These are phyloP conservation scores for Ochropleura leucogaster DNA, from an alignment of 2,888 invertebrate species.

Conservation along the genomic window DNA sequence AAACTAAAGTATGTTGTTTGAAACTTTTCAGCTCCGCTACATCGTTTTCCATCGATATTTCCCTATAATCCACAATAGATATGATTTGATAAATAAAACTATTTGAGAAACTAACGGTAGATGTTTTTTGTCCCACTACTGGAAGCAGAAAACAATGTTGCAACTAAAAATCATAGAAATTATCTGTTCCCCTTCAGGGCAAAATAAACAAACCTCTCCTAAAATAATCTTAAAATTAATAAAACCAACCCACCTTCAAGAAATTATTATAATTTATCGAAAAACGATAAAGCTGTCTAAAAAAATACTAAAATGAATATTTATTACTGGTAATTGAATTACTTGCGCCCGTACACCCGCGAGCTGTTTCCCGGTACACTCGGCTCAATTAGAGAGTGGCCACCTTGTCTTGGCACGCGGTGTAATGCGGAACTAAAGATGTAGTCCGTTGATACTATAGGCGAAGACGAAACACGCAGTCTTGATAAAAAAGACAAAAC, in stretches of 20 bases:
- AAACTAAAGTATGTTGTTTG: too few relatives aligned
- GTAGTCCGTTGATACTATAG: neutral
- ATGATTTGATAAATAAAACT: neutral
- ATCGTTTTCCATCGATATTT: too few relatives aligned
- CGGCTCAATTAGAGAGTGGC: slow-evolving; percentile 21
- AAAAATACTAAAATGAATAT: slow-evolving; percentile 50
- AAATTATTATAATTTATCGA: slow-evolving; percentile 41
- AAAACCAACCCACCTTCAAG: slow-evolving; percentile 16
- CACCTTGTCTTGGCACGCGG: slow-evolving; percentile 21
- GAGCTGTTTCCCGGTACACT: slow-evolving; percentile 45
- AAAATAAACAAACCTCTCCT: neutral
- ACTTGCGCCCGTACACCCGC: slow-evolving; percentile 36
- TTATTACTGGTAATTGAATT: slow-evolving; percentile 66
- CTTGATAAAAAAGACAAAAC: too few relatives aligned
- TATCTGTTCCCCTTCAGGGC: neutral
- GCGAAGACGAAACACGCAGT: neutral
- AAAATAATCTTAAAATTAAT: slow-evolving; percentile 33
- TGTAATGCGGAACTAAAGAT: neutral
- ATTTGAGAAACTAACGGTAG: neutral
- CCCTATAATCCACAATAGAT: too few relatives aligned
- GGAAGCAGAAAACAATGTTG: neutral
- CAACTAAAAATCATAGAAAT: neutral
- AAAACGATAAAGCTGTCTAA: slow-evolving; percentile 32
- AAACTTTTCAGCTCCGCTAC: too few relatives aligned
- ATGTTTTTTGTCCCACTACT: neutral